Percentiles rank a stretch among this genome's conserved stretches.
These are phyloP conservation scores for Conchocele bisecta DNA, from an alignment of 2,888 invertebrate species.

Conservation along the genomic window DNA sequence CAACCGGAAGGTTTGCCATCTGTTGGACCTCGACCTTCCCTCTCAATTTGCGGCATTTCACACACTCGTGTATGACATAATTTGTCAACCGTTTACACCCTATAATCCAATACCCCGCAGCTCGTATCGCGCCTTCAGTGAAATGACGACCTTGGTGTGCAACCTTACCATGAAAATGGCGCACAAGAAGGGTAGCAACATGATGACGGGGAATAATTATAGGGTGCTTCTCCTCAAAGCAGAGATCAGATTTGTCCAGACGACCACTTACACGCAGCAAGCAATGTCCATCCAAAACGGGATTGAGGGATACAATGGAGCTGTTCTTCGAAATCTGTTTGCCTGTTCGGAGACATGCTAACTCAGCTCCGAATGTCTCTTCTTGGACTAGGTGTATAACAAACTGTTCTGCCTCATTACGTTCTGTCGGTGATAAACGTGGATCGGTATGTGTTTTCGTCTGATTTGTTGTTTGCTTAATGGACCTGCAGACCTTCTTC, in stretches of 20 bases:
- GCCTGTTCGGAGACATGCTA: too few relatives aligned
- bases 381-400: too few relatives aligned
- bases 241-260: constrained; percentile 7
- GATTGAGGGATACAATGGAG: constrained; percentile 21
- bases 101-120: constrained; percentile 50
- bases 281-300: constrained; percentile 28
- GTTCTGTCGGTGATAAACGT: too few relatives aligned
- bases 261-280: constrained; percentile 46
- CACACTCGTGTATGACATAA: constrained; percentile 36
- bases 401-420: too few relatives aligned
- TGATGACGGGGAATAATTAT: constrained; percentile 34
- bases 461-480: too few relatives aligned
- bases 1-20: constrained; percentile 49
- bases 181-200: constrained; percentile 33
- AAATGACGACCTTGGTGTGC: constrained; percentile 55
- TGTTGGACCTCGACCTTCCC: constrained; percentile 18
- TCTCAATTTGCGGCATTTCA: constrained; percentile 36
- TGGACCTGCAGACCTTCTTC: too few relatives aligned
- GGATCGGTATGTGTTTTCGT: too few relatives aligned
- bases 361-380: too few relatives aligned
- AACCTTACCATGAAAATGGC: constrained; percentile 36
- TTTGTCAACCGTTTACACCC: constrained; percentile 32
- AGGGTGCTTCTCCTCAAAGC: constrained; percentile 21
- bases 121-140: constrained; percentile 52
- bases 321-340: too few relatives aligned